Evolutionary conservation across 2,797 vertebrate species (phyloP).

Genomic region (Anniella stebbinsi): DNA sequence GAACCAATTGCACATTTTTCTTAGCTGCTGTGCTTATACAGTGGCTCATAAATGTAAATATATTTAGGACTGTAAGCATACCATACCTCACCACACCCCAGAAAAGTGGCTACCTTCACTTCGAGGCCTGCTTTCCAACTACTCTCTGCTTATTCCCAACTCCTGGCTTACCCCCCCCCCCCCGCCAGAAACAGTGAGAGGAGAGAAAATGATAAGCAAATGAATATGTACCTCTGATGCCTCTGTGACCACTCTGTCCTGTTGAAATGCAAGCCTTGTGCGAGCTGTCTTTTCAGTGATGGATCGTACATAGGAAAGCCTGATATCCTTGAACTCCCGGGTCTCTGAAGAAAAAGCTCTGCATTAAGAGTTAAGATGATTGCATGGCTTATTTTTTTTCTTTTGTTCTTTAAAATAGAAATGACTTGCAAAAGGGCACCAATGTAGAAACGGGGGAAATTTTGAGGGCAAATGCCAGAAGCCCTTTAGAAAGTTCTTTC

Average conservation of each 20-base stretch:
- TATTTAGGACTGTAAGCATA: background rate
- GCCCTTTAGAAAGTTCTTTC: background rate
- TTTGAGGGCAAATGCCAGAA: conserved; percentile 32
- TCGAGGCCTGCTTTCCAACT: background rate
- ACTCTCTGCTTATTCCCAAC: background rate
- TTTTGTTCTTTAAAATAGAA: conserved; percentile 21
- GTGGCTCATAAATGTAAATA: background rate
- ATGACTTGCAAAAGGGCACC: conserved; percentile 20
- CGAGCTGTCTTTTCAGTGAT: conserved; percentile 41
- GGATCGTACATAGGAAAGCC: background rate
- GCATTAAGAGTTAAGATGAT: conserved; percentile 10
- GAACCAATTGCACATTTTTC: background rate
- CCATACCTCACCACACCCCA: background rate
- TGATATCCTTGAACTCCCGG: conserved; percentile 38
- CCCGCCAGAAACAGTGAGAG: background rate
- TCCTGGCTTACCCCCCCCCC: background rate
- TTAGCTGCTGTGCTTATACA: background rate
- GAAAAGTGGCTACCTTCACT: background rate
- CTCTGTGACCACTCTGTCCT: conserved; percentile 41
- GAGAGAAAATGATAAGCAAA: conserved; percentile 14
- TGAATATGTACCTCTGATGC: conserved; percentile 39
- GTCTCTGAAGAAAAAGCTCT: conserved; percentile 26
- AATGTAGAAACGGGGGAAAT: conserved; percentile 16
- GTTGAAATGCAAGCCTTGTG: conserved; percentile 52
- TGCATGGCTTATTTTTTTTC: conserved; percentile 38